phyloP scores from a whole-genome alignment of 2,113 vertebrate genomes.

The Rallus limicola region DNA sequence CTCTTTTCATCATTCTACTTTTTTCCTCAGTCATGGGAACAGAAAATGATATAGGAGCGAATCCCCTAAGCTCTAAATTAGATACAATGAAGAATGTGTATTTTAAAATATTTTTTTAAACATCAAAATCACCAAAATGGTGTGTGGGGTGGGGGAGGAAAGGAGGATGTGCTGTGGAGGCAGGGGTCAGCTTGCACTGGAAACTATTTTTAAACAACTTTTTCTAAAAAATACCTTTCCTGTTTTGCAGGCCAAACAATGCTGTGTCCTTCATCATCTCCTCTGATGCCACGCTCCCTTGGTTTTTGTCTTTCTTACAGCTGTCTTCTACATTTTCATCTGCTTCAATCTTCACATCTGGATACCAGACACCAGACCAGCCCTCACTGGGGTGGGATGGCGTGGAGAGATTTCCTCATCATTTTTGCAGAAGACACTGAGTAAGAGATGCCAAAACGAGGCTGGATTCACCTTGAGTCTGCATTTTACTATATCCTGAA shows the following conservation, averaged over 20 bases:
- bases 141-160: neutral
- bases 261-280: neutral
- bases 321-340: neutral
- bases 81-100: neutral
- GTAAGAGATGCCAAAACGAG: neutral
- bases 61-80: neutral
- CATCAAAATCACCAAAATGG: neutral
- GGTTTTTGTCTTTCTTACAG: neutral
- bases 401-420: neutral
- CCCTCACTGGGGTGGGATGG: neutral
- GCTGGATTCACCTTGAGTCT: neutral
- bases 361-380: neutral
- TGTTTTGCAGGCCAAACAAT: neutral
- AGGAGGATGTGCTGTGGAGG: no score
- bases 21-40: neutral
- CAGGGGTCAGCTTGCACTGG: neutral
- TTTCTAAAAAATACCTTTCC: neutral
- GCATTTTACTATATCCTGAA: neutral
- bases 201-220: neutral
- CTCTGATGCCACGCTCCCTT: neutral
- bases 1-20: neutral
- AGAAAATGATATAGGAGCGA: neutral
- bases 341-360: fast-evolving
- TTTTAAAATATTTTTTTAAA: neutral
- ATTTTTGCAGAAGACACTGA: neutral